Evolutionary conservation across 2,888 invertebrate genomes (phyloP).

Genomic region (Drosophila percnosoma): DNA sequence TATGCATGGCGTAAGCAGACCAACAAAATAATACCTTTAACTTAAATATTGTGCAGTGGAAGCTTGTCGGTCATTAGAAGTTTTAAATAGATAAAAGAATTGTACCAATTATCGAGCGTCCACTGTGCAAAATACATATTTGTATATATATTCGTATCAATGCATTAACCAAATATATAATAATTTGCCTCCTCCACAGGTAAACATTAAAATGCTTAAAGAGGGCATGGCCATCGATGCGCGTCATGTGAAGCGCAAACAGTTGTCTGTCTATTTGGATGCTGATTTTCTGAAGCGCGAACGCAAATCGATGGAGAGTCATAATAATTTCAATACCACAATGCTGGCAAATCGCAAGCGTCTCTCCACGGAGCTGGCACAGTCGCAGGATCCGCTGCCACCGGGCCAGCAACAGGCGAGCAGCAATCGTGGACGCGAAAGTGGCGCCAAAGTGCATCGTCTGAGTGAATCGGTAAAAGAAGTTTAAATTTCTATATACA

Average conservation of each 20-base stretch:
- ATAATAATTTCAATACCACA: constrained; percentile 83
- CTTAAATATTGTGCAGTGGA: not conserved
- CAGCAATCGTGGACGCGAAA: constrained; percentile 57
- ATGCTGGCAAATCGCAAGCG: constrained; percentile 83
- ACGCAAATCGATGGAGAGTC: constrained; percentile 87
- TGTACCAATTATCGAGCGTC: not conserved
- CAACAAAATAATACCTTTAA: not conserved
- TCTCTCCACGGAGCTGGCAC: constrained; percentile 82
- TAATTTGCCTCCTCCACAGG: constrained; percentile 80
- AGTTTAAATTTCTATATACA: too few species aligned
- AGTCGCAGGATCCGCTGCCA: constrained; percentile 67
- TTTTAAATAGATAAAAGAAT: too few species aligned
- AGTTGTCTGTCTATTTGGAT: constrained; percentile 90
- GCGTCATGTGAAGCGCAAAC: constrained; percentile 93
- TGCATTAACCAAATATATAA: not conserved
- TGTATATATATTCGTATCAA: not conserved
- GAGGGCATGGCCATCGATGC: constrained; percentile 93
- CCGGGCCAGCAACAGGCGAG: constrained; percentile 29
- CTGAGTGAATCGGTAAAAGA: constrained; percentile 83
- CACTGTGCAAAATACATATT: not conserved
- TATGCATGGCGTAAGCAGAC: constrained; percentile 88
- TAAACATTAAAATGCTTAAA: constrained; percentile 87
- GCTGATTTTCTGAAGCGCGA: constrained; percentile 90
- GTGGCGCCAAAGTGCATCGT: constrained; percentile 70
- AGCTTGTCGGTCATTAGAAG: not conserved